phyloP scores from a whole-genome alignment of 2,113 vertebrate species.

The Struthidea cinerea region DNA sequence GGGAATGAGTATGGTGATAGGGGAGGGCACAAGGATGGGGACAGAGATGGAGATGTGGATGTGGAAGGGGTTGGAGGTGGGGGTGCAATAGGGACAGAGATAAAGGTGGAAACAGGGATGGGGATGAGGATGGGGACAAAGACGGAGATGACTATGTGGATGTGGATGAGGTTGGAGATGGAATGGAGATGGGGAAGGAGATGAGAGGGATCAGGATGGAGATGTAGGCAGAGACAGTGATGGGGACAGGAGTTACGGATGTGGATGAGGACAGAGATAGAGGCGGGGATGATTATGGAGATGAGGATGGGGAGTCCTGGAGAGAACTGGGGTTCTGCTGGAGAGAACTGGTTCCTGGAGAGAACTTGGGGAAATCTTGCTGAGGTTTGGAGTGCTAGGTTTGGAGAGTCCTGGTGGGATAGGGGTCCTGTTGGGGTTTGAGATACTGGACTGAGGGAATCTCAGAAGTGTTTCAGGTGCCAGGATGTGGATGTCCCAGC shows the following conservation, averaged over 20 bases:
- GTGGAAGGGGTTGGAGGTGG: background rate
- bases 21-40: background rate
- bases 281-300: background rate
- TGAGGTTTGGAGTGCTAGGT: background rate
- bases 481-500: background rate
- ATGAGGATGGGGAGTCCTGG: background rate
- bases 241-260: background rate
- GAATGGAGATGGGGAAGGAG: background rate
- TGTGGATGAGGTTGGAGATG: background rate
- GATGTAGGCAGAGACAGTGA: background rate
- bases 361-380: background rate
- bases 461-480: background rate
- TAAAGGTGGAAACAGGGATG: background rate
- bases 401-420: background rate
- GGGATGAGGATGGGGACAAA: background rate
- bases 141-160: background rate
- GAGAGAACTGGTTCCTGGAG: no score
- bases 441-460: background rate
- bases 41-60: background rate
- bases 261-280: background rate
- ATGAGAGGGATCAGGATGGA: background rate
- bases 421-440: background rate
- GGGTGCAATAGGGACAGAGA: no score
- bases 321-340: background rate
- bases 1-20: no score